A percentile compares a stretch with the other conserved stretches of the same genome.
Evolutionary conservation across 2,797 vertebrate species (phyloP).

Genomic region (Diceros bicornis): DNA sequence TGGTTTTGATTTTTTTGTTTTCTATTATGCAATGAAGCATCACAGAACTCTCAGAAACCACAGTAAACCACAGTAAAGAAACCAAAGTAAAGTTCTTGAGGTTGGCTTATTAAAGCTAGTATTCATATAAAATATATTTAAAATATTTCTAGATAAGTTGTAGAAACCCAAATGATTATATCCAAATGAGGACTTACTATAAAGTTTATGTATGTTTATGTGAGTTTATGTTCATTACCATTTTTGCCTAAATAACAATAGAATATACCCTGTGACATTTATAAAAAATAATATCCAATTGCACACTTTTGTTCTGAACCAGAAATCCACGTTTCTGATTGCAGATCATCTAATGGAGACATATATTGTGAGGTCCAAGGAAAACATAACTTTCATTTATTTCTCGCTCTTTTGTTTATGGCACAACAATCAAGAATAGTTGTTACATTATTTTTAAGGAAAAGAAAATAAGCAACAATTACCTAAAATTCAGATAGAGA

Average conservation of each 20-base stretch:
- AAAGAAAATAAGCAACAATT: background rate
- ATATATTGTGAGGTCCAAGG: background rate
- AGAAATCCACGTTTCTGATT: background rate
- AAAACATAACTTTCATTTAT: background rate
- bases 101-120: slow-evolving; percentile 18
- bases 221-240: background rate
- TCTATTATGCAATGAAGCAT: background rate
- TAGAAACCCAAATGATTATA: background rate
- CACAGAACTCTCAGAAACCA: background rate
- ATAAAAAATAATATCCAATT: background rate
- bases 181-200: background rate
- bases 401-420: background rate
- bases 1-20: background rate
- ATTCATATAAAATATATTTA: background rate
- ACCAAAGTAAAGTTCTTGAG: background rate
- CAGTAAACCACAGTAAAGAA: too few species aligned
- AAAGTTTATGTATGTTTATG: too few species aligned
- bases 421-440: background rate
- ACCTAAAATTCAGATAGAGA: background rate
- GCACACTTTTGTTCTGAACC: background rate
- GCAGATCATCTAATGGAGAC: background rate
- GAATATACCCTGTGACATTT: background rate
- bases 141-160: slow-evolving; percentile 46
- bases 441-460: slow-evolving; percentile 26
- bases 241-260: background rate